Evolutionary conservation across 2,797 vertebrate species (phyloP).

Genomic region (Spheniscus humboldti): DNA sequence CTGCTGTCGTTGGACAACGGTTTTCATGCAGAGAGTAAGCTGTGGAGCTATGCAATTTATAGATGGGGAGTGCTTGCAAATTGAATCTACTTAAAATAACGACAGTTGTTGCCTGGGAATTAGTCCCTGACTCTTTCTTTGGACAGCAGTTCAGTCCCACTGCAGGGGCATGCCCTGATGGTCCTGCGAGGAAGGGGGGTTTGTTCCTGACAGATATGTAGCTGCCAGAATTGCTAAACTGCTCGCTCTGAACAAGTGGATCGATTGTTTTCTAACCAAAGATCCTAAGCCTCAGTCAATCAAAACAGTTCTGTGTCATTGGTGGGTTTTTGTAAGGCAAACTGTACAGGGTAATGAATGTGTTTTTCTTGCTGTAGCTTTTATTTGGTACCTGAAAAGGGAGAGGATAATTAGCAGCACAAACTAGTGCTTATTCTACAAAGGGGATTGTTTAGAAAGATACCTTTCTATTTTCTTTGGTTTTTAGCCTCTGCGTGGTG

Average conservation of each 20-base stretch:
- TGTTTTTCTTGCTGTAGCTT: slow-evolving; percentile 37
- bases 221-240: not conserved
- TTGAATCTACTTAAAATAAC: slow-evolving; percentile 14
- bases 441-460: not conserved
- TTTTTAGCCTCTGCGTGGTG: not conserved
- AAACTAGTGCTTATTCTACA: not conserved
- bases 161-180: not conserved
- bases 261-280: not conserved
- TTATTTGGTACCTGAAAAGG: not conserved
- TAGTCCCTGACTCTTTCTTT: not conserved
- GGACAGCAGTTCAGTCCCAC: not conserved
- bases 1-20: not conserved
- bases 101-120: slow-evolving; percentile 1
- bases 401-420: not conserved
- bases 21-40: not conserved
- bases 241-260: not conserved
- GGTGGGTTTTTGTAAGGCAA: slow-evolving; percentile 43
- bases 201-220: not conserved
- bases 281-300: slow-evolving; percentile 8
- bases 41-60: not conserved
- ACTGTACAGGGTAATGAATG: slow-evolving; percentile 29
- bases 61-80: not conserved
- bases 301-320: slow-evolving; percentile 30
- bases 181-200: not conserved
- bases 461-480: not conserved